phyloP scores from a whole-genome alignment of 2,888 invertebrate species.

The Polylopha cassiicola region DNA sequence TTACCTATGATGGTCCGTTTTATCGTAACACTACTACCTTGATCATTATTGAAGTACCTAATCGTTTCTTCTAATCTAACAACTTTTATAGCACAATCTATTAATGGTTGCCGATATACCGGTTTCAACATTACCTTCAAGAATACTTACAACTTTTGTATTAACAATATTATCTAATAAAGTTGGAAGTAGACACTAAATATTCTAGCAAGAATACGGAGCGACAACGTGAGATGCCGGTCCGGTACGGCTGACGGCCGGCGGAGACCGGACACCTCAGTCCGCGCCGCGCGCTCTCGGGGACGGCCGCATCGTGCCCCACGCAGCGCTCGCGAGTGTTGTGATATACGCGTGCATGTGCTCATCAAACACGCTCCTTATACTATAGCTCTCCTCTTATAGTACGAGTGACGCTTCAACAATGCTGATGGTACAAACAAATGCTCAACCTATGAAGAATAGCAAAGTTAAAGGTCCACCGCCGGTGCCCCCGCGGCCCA shows the following conservation, averaged over 20 bases:
- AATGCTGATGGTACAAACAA: conserved; percentile 77
- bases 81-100: too few relatives aligned
- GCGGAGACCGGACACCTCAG: conserved; percentile 35
- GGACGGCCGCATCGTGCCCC: conserved; percentile 45
- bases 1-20: too few relatives aligned
- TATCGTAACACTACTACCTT: too few relatives aligned
- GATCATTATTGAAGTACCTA: too few relatives aligned
- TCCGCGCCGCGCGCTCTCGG: conserved; percentile 57
- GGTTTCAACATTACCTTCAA: too few relatives aligned
- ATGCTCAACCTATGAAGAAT: conserved; percentile 75
- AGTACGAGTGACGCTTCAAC: conserved; percentile 68
- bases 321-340: conserved; percentile 51
- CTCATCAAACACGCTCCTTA: conserved; percentile 56
- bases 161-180: too few relatives aligned
- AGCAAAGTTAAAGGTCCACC: conserved; percentile 80
- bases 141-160: too few relatives aligned
- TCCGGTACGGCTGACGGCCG: conserved; percentile 25
- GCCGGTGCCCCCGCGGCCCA: conserved; percentile 89
- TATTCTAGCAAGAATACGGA: conserved; percentile 16
- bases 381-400: conserved; percentile 69
- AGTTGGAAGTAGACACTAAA: conserved; percentile 2
- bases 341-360: conserved; percentile 39
- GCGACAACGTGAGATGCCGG: conserved; percentile 24
- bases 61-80: too few relatives aligned
- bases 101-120: too few relatives aligned